Conservation (phyloP, 1,140 invertebrate genomes). For the Ditylenchus dipsaci region DNA sequence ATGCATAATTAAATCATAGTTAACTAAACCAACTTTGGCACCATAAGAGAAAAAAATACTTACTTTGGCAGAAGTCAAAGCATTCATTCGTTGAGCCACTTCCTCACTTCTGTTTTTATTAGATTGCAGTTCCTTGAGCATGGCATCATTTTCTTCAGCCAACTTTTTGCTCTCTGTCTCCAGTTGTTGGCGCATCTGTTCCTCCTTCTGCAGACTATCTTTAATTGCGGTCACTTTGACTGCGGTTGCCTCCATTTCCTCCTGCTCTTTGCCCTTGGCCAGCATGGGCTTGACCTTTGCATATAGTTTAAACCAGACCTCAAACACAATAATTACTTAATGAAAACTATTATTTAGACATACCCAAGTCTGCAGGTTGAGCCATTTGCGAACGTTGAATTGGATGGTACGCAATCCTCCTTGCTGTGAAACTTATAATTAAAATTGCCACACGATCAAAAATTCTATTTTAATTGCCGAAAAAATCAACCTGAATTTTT, state of each 20-base stretch:
- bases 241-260: slow-evolving; percentile 85
- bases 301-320: slow-evolving; percentile 32
- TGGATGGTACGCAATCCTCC: slow-evolving; percentile 93
- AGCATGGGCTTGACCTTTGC: slow-evolving; percentile 47
- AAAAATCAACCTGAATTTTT: slow-evolving; percentile 12
- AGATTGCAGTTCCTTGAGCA: slow-evolving; percentile 33
- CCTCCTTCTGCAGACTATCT: slow-evolving; percentile 71
- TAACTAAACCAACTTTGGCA: background rate
- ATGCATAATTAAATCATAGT: no score
- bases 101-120: slow-evolving; percentile 22
- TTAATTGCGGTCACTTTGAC: slow-evolving; percentile 75
- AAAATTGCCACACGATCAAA: no score
- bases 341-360: no score
- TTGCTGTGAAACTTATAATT: no score
- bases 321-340: background rate
- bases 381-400: slow-evolving; percentile 94
- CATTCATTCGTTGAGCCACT: slow-evolving; percentile 33
- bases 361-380: slow-evolving; percentile 91
- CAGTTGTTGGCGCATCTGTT: slow-evolving; percentile 94
- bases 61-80: slow-evolving; percentile 26
- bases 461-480: no score
- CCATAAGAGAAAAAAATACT: background rate
- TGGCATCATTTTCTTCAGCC: slow-evolving; percentile 72
- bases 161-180: slow-evolving; percentile 91
- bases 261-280: slow-evolving; percentile 89